These are phyloP conservation scores for Xiphorhynchus erythropygius DNA, from an alignment of 2,797 vertebrate species.

Conservation along the genomic window DNA sequence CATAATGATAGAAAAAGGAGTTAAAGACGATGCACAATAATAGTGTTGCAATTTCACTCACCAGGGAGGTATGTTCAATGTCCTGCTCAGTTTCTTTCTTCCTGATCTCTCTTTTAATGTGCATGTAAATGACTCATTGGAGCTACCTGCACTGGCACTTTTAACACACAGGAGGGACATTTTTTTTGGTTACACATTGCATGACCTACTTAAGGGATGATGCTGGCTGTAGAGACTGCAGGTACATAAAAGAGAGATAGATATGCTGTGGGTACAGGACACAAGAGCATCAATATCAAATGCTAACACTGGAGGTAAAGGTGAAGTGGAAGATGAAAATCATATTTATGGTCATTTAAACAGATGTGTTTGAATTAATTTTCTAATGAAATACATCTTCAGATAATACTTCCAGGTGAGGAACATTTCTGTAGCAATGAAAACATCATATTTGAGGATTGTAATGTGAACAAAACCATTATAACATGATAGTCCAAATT, in stretches of 20 bases:
- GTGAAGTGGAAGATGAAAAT: neutral
- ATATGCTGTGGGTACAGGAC: neutral
- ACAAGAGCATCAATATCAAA: neutral
- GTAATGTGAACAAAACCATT: neutral
- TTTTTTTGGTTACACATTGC: neutral
- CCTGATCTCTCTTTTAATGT: neutral
- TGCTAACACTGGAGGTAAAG: neutral
- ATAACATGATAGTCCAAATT: neutral
- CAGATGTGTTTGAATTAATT: neutral
- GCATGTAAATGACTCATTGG: neutral
- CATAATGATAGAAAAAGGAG: neutral
- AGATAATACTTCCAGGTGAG: neutral
- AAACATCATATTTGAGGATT: neutral
- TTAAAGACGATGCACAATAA: neutral
- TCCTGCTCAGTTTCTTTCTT: neutral
- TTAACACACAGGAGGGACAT: neutral
- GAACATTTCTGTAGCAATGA: neutral
- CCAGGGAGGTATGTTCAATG: neutral
- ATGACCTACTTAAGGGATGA: fast-evolving
- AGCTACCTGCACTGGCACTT: neutral
- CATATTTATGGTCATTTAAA: neutral
- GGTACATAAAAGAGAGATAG: neutral
- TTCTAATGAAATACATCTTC: neutral
- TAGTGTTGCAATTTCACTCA: neutral
- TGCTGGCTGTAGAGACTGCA: neutral